These are phyloP conservation scores for Rotaria socialis DNA, from an alignment of 2,888 invertebrate genomes.

Conservation along the genomic window DNA sequence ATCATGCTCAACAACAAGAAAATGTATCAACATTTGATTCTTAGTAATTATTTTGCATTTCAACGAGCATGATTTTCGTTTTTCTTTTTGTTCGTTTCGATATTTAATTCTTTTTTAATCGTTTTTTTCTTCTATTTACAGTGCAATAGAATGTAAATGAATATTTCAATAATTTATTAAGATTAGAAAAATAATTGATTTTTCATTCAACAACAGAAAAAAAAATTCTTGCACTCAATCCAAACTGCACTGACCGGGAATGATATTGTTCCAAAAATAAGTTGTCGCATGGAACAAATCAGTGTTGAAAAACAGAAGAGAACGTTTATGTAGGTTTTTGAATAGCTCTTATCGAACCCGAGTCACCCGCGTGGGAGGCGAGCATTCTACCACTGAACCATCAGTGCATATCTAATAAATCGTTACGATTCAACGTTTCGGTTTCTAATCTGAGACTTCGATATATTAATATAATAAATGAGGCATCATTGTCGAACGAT, in stretches of 20 bases:
- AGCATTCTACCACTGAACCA: constrained; percentile 53
- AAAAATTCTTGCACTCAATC: neutral
- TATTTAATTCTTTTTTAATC: neutral
- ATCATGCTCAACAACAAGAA: neutral
- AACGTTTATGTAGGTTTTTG: too few relatives aligned
- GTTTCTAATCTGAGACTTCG: too few relatives aligned
- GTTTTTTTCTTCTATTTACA: neutral
- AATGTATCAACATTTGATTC: neutral
- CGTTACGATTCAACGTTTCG: too few relatives aligned
- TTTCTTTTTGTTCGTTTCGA: neutral
- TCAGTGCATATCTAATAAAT: neutral
- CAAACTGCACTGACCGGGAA: constrained; percentile 56
- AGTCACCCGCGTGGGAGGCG: constrained; percentile 59
- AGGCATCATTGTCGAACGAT: too few relatives aligned
- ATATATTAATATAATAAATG: too few relatives aligned
- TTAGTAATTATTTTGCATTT: neutral
- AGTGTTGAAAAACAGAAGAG: too few relatives aligned
- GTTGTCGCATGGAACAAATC: too few relatives aligned
- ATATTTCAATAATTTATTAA: neutral
- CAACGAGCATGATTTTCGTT: neutral
- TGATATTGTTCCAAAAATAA: too few relatives aligned
- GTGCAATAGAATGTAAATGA: constrained; percentile 23
- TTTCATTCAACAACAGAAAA: too few relatives aligned
- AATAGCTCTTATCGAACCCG: constrained; percentile 53
- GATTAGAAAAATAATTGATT: neutral